phyloP scores from a whole-genome alignment of 2,113 vertebrate species.

The Connochaetes taurinus region DNA sequence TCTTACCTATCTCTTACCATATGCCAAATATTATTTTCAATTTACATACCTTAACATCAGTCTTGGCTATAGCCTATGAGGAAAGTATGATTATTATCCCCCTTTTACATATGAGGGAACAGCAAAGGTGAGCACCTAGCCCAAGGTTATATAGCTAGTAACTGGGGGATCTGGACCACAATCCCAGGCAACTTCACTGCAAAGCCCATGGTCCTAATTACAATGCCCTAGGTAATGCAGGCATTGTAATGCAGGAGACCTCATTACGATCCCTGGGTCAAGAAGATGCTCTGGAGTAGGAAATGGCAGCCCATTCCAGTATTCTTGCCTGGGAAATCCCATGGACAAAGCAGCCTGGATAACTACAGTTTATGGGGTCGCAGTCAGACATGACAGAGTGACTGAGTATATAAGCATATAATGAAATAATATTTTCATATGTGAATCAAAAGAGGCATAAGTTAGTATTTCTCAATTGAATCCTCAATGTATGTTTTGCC shows the following conservation, averaged over 20 bases:
- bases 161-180: rapidly evolving
- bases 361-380: background rate
- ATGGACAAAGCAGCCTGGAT: background rate
- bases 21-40: background rate
- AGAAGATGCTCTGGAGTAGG: background rate
- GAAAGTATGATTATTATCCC: background rate
- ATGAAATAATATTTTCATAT: background rate
- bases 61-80: background rate
- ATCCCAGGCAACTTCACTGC: background rate
- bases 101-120: background rate
- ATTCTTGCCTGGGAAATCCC: background rate
- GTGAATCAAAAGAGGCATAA: background rate
- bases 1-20: background rate
- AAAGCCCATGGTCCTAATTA: background rate
- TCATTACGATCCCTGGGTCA: background rate
- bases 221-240: background rate
- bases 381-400: background rate
- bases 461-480: background rate
- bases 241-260: background rate
- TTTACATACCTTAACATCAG: background rate
- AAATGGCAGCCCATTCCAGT: background rate
- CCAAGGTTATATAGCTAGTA: background rate
- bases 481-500: background rate
- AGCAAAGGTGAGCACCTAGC: background rate
- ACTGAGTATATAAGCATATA: background rate